phyloP scores from a whole-genome alignment of 2,797 vertebrate species.

The Champsocephalus esox region DNA sequence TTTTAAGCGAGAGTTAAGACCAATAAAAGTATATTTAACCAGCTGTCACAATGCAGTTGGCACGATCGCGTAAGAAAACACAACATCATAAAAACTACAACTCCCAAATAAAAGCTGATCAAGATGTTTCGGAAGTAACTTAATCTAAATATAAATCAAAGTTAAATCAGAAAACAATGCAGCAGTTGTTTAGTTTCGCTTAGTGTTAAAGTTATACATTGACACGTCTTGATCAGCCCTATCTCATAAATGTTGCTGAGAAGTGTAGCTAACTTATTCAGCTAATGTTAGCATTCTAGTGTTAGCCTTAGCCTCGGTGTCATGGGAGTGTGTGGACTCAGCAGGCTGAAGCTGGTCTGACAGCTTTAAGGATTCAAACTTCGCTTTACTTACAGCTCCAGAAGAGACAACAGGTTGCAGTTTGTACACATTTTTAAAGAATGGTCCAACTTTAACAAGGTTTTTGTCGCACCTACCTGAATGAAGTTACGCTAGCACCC shows the following conservation, averaged over 20 bases:
- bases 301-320: constrained; percentile 44
- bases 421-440: neutral
- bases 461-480: constrained; percentile 41
- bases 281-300: constrained; percentile 49
- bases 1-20: neutral
- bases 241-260: neutral
- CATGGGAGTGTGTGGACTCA: constrained; percentile 36
- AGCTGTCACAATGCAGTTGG: neutral
- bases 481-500: constrained; percentile 11
- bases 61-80: neutral
- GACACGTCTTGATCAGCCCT: neutral
- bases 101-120: constrained; percentile 76
- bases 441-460: rapidly evolving
- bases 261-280: neutral
- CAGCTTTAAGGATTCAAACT: constrained; percentile 56
- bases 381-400: constrained; percentile 10
- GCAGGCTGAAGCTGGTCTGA: constrained; percentile 70
- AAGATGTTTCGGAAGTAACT: constrained; percentile 82
- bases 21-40: neutral
- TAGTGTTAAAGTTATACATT: rapidly evolving
- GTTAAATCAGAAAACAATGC: constrained; percentile 25
- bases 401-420: neutral
- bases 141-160: constrained; percentile 47
- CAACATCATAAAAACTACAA: constrained; percentile 79
- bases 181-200: neutral